Base-by-base conservation (phyloP, 2,888 invertebrate genomes). In the Synanthedon myopaeformis region DNA sequence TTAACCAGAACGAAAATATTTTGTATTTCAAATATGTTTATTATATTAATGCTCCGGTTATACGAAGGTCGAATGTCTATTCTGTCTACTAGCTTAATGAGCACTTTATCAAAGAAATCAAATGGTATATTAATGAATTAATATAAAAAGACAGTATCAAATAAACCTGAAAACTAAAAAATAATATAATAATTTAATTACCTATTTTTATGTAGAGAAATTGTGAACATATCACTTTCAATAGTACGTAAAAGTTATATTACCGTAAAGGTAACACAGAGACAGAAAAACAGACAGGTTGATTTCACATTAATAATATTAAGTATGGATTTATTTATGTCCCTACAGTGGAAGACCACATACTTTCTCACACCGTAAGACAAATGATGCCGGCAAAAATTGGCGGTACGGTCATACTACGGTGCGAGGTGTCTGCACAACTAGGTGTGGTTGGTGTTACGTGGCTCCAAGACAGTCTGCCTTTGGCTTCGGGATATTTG, bases 401-500 rank as follows among this genome's bases (percentile, higher is more conserved):
- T 0, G 79, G 84, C 1, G 79, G 82, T 0, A 69, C 78, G 0
- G 84, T 84, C 35, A 70, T 85, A 28, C 60, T 86, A 19, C 69
- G 81, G 3, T 87, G 87, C 60, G 86, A 85, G 54, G 64, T 81
- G 12, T 82, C 86, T 1, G 79, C 82, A 2, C 84, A 85, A 64
- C 70, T 80, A 0, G 84, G 82, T 0, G 57, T 79, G 1, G 77
- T 78, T 3, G 82, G 84, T 45, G 69, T 85, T 58, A 72, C 76
- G 10, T 87, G 87, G 87, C 66, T 86, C 14, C 87, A 86, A 59
- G 85, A 87, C 60, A 82, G 85, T 11, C 63, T 87, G 42, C 80
- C 83, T 1, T 55, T 87, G 19, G 69, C 82, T 35, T 76, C 81
- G 0, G 78, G 79, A 3, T 85, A 82, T 62, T 64, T 80, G 55